These are phyloP conservation scores for Exocentrus adspersus DNA, from an alignment of 2,888 invertebrate genomes.

Conservation along the genomic window DNA sequence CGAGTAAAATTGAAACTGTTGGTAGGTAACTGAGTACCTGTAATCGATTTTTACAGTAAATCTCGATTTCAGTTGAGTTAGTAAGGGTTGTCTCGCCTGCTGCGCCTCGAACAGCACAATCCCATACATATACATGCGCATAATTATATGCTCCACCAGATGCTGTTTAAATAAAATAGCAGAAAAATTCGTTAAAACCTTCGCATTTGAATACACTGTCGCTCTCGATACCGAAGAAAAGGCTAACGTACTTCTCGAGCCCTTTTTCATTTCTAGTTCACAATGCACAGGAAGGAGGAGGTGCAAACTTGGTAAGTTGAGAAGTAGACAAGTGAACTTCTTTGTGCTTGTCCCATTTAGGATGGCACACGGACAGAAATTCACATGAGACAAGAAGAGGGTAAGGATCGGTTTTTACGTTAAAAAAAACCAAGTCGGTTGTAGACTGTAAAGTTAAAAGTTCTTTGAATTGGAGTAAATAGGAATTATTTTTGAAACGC, in stretches of 20 bases:
- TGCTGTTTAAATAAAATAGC: slow-evolving; percentile 41
- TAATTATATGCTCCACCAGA: too few relatives aligned
- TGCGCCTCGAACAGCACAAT: too few relatives aligned
- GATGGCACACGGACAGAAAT: slow-evolving; percentile 5
- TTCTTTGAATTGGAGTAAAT: background rate
- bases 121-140: too few relatives aligned
- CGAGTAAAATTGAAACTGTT: too few relatives aligned
- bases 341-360: slow-evolving; percentile 1
- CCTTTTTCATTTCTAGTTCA: slow-evolving; percentile 29
- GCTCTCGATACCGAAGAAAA: slow-evolving; percentile 51
- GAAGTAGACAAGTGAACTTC: slow-evolving; percentile 57
- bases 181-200: slow-evolving; percentile 52
- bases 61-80: too few relatives aligned
- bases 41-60: too few relatives aligned
- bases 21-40: too few relatives aligned
- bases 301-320: slow-evolving; percentile 53
- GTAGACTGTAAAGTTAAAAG: slow-evolving; percentile 10
- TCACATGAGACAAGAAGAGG: slow-evolving; percentile 13
- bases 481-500: too few relatives aligned
- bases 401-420: background rate
- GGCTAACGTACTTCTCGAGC: slow-evolving; percentile 54
- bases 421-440: slow-evolving; percentile 11
- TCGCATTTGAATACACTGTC: slow-evolving; percentile 51
- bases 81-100: too few relatives aligned
- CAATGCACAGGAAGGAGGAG: slow-evolving; percentile 59